Conservation (phyloP, 1,140 invertebrate genomes). For the Paraescarpia echinospica region DNA sequence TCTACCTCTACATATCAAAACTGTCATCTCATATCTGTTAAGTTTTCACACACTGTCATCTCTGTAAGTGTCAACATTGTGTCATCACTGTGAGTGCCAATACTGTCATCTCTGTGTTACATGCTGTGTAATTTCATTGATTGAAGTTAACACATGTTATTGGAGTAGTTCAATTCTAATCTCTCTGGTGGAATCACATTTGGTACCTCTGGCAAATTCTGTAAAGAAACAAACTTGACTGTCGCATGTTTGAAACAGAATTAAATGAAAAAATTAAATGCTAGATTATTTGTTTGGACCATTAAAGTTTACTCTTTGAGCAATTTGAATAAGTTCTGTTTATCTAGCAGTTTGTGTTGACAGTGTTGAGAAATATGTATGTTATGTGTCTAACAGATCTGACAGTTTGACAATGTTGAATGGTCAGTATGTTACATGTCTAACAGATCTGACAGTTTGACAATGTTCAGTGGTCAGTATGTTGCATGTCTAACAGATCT, state of each 20-base stretch:
- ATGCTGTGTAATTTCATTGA: no score
- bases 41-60: no score
- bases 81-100: no score
- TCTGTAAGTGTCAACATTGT: no score
- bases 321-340: not conserved
- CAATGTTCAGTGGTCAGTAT: not conserved
- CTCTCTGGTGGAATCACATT: not conserved
- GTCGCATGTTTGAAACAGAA: not conserved
- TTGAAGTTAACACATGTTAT: no score
- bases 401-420: not conserved
- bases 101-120: no score
- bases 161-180: no score
- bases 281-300: not conserved
- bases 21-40: no score
- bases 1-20: no score
- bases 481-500: conserved; percentile 28
- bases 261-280: not conserved
- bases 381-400: not conserved
- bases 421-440: not conserved
- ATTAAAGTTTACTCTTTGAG: not conserved
- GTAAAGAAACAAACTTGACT: not conserved
- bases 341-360: no score
- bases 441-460: conserved; percentile 26
- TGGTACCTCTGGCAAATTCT: not conserved
- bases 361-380: no score